Base-by-base conservation (phyloP, 2,888 invertebrate species). In the Cecidostiba fungosa region DNA sequence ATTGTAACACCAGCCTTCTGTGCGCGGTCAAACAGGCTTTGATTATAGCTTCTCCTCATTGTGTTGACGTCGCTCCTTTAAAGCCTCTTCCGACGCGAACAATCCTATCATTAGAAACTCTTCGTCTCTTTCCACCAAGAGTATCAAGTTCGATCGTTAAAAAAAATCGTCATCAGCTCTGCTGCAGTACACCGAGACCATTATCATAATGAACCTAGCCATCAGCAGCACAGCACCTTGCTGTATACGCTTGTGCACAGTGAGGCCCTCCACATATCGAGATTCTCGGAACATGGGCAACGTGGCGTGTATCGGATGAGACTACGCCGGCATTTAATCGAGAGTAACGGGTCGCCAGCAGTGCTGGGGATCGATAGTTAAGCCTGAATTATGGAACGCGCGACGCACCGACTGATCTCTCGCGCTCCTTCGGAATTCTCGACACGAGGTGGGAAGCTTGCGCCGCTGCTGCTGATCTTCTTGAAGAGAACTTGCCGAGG, bases 331-430 rank as follows among this genome's bases (percentile, higher is more conserved):
- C 72, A 39, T 89, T 89, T 90, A 89, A 89, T 89, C 87, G 87
- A 59, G 83, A 86, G 83, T 80, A 79, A 66, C 87, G 78, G 73
- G 77, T 70, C 77, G 66, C 23, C 23, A 23, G 54, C 2, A 23
- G 54, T 59, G 5, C 54, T n/a, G 77, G 69, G 77, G 84, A 87
- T 88, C 88, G 88, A 89, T 88, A 87, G 87, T 88, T 89, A 87
- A 89, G 88, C 89, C 85, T 89, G 88, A 90, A 90, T 90, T 90
- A 90, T 89, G 89, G 87, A 89, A 87, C 85, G 79, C 59, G 85
- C 50, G 73, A 84, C 82, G 88, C 82, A 88, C 86, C 82, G 87
- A 43, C 59, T 77, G 83, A 83, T 83, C 77, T 77, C 54, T 12
- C 73, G 23, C 50, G 23, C 32, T 54, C 79, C 77, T 81, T 77